These are phyloP conservation scores for Melanotaenia maccullochi DNA, from an alignment of 2,797 vertebrate genomes.

Conservation along the genomic window DNA sequence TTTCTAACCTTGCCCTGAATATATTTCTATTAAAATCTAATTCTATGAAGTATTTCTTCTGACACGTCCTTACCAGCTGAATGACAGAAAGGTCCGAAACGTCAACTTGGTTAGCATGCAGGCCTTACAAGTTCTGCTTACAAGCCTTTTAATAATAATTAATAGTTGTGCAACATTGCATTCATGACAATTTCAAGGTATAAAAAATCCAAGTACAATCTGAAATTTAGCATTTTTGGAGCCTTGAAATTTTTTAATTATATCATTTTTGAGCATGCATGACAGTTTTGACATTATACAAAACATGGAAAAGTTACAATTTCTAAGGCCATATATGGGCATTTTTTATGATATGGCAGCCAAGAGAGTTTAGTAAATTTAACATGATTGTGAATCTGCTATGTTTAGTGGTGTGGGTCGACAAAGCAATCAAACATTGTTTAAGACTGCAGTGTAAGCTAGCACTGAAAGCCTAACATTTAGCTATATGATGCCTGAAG, in stretches of 20 bases:
- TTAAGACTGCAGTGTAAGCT: no score
- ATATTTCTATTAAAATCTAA: no score
- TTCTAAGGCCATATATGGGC: not conserved
- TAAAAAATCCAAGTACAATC: not conserved
- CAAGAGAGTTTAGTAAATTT: not conserved
- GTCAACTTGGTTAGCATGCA: no score
- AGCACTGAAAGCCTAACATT: not conserved
- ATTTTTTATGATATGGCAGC: not conserved
- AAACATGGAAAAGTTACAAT: not conserved
- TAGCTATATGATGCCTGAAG: not conserved
- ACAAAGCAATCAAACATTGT: not conserved
- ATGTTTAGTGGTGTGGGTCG: not conserved
- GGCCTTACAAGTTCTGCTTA: not conserved
- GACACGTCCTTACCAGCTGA: not conserved
- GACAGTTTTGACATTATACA: not conserved
- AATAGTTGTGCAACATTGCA: not conserved
- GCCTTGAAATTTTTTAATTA: not conserved
- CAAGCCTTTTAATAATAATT: not conserved
- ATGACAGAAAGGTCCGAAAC: not conserved
- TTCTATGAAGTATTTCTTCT: not conserved
- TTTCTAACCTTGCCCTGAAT: no score
- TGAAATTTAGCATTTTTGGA: not conserved
- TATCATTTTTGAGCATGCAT: not conserved
- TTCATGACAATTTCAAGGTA: not conserved
- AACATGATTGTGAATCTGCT: not conserved